Evolutionary conservation across 2,113 vertebrate species (phyloP).

Genomic region (Gasterosteus aculeatus): DNA sequence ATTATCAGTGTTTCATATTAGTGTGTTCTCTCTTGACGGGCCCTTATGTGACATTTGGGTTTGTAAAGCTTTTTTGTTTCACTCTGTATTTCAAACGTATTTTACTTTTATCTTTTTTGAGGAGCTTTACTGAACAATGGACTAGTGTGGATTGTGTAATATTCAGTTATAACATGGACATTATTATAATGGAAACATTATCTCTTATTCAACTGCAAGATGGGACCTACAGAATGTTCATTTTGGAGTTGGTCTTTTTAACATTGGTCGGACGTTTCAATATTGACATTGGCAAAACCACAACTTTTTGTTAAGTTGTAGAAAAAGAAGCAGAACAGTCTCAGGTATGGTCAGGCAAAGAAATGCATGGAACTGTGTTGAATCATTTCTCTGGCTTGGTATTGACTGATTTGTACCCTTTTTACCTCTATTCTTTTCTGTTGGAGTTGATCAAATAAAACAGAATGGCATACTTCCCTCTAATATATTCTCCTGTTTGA

Average conservation of each 20-base stretch:
- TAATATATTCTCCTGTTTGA: constrained; percentile 73
- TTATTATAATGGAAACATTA: constrained; percentile 14
- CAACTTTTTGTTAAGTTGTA: constrained; percentile 28
- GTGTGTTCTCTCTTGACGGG: constrained; percentile 75
- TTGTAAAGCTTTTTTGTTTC: constrained; percentile 70
- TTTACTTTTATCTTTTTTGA: constrained; percentile 30
- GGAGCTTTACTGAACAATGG: constrained; percentile 47
- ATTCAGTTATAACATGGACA: constrained; percentile 16
- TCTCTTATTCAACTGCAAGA: constrained; percentile 32
- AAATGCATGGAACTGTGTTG: constrained; percentile 64
- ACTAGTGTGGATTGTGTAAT: constrained; percentile 29
- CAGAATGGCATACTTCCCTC: constrained; percentile 42
- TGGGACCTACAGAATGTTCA: neutral
- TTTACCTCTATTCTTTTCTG: constrained; percentile 21
- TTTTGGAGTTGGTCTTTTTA: constrained; percentile 17
- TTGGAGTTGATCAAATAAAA: constrained; percentile 72
- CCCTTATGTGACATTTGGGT: constrained; percentile 67
- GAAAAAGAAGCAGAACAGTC: constrained; percentile 27
- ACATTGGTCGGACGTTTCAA: neutral
- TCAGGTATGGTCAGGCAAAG: constrained; percentile 44
- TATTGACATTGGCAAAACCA: neutral
- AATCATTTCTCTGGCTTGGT: constrained; percentile 55
- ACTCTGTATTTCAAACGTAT: constrained; percentile 52
- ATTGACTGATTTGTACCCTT: constrained; percentile 61
- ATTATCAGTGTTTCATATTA: constrained; percentile 69